These are phyloP conservation scores for Meloidogyne hapla DNA, from an alignment of 1,140 invertebrate species.

Conservation along the genomic window DNA sequence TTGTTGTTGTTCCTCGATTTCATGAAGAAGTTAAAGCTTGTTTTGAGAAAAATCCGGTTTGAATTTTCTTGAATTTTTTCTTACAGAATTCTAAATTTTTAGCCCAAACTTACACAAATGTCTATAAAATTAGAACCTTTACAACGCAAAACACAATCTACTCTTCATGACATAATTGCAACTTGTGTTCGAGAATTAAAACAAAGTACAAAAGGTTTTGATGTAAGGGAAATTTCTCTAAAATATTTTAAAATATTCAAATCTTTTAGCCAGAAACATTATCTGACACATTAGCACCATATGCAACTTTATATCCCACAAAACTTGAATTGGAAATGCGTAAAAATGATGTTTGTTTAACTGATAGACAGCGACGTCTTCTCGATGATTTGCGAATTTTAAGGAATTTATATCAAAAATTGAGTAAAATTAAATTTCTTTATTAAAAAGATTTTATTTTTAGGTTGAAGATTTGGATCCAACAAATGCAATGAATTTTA, in stretches of 20 bases:
- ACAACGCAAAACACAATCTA: slow-evolving; percentile 45
- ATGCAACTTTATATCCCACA: slow-evolving; percentile 42
- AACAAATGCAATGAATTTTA: slow-evolving; percentile 41
- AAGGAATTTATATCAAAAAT: slow-evolving; percentile 42
- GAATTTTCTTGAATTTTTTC: not conserved
- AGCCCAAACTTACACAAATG: slow-evolving; percentile 53
- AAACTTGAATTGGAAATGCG: slow-evolving; percentile 49
- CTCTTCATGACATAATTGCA: slow-evolving; percentile 53
- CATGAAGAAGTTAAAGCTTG: slow-evolving; percentile 43
- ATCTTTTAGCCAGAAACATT: slow-evolving; percentile 34
- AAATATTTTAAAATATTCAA: not conserved
- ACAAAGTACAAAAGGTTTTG: slow-evolving; percentile 45
- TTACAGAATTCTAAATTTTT: slow-evolving; percentile 27
- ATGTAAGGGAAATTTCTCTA: slow-evolving; percentile 30
- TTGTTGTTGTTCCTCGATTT: slow-evolving; percentile 53
- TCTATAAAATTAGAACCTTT: slow-evolving; percentile 40
- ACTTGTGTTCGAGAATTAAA: slow-evolving; percentile 58
- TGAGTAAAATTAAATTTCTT: not conserved
- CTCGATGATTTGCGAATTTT: slow-evolving; percentile 49
- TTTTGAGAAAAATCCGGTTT: slow-evolving; percentile 43
- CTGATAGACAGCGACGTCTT: slow-evolving; percentile 53
- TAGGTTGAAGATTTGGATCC: slow-evolving; percentile 59
- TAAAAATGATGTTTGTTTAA: slow-evolving; percentile 37
- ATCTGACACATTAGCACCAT: slow-evolving; percentile 29
- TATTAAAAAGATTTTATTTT: slow-evolving; percentile 21